Percentiles rank a stretch among this genome's conserved stretches.
These are phyloP conservation scores for Protodeltote pygarga DNA, from an alignment of 2,888 invertebrate species.

Conservation along the genomic window DNA sequence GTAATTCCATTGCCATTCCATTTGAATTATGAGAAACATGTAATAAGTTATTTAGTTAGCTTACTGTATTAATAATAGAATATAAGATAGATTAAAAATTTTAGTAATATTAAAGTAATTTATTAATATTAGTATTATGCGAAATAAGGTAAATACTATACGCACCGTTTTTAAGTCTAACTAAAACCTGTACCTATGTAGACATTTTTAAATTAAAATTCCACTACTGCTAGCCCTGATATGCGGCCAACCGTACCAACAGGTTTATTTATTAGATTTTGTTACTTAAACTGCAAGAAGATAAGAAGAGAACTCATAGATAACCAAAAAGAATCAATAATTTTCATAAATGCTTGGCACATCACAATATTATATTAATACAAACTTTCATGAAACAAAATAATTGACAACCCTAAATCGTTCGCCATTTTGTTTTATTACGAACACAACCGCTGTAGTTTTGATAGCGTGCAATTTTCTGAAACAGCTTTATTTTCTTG, in stretches of 20 bases:
- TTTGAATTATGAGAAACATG: conserved; percentile 30
- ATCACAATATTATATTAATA: neutral
- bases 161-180: too few relatives aligned
- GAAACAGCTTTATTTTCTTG: conserved; percentile 80
- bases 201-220: too few relatives aligned
- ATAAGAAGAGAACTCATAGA: too few relatives aligned
- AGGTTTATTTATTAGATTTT: too few relatives aligned
- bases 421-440: conserved; percentile 77
- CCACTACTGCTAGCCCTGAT: too few relatives aligned
- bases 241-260: too few relatives aligned
- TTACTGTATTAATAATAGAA: conserved; percentile 31
- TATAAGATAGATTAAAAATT: conserved; percentile 5
- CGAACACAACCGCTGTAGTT: conserved; percentile 67
- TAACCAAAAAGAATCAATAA: too few relatives aligned
- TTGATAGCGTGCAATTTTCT: conserved; percentile 59
- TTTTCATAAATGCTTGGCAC: neutral
- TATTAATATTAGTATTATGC: too few relatives aligned
- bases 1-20: conserved; percentile 23
- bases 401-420: conserved; percentile 40
- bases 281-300: too few relatives aligned
- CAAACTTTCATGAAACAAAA: conserved; percentile 4
- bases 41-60: conserved; percentile 9
- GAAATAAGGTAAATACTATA: too few relatives aligned
- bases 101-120: conserved; percentile 2
- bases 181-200: too few relatives aligned